A percentile compares a stretch with the other conserved stretches of the same genome.
Conservation (phyloP, 2,888 invertebrate genomes). For the Disparrhopalites patrizii region DNA sequence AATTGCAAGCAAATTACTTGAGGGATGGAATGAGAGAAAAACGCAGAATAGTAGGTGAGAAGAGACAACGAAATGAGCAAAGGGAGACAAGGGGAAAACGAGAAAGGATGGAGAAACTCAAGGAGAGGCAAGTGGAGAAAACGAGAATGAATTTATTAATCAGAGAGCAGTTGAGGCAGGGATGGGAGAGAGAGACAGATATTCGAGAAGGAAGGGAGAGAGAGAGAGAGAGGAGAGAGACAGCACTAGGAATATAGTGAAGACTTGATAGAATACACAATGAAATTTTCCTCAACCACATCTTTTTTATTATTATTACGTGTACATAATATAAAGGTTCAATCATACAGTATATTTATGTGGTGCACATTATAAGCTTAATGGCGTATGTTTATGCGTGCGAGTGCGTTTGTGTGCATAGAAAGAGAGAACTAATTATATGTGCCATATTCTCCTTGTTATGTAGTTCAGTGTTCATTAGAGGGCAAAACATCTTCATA, state of each 20-base stretch:
- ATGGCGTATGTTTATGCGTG: neutral
- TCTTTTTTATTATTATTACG: neutral
- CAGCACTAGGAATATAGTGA: too few species aligned
- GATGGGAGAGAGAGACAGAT: neutral
- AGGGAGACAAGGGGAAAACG: too few species aligned
- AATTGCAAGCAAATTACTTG: too few species aligned
- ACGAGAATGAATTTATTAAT: too few species aligned
- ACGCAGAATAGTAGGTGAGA: too few species aligned
- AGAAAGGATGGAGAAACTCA: too few species aligned
- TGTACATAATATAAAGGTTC: too few species aligned
- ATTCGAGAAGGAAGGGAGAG: neutral
- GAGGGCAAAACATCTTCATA: slow-evolving; percentile 24
- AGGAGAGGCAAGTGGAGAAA: too few species aligned
- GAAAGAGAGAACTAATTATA: slow-evolving; percentile 2
- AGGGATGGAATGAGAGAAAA: too few species aligned
- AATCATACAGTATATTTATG: too few species aligned
- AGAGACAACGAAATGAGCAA: too few species aligned
- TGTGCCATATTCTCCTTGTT: slow-evolving; percentile 22
- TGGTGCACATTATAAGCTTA: neutral
- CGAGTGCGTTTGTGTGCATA: neutral
- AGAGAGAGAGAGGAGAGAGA: slow-evolving; percentile 6
- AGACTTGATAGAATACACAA: slow-evolving; percentile 4
- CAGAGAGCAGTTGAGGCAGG: neutral
- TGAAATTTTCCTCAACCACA: slow-evolving; percentile 1
- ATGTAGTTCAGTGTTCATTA: slow-evolving; percentile 25